phyloP scores from a whole-genome alignment of 2,113 vertebrate genomes.

The Siphamia tubifer region DNA sequence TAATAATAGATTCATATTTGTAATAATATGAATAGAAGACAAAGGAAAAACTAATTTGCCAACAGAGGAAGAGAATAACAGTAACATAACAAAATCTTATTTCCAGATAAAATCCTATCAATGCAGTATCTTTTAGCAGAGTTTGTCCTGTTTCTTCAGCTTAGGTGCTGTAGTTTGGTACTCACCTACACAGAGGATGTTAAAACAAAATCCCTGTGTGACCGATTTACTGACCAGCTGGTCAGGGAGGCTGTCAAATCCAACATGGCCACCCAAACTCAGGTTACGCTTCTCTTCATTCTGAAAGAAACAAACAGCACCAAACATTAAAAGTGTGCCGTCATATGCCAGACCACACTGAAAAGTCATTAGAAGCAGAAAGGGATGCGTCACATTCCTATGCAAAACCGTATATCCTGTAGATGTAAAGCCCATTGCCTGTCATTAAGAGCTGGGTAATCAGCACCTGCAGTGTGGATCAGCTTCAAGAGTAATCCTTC shows the following conservation, averaged over 20 bases:
- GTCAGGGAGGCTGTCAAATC: slow-evolving; percentile 96
- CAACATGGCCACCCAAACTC: slow-evolving; percentile 92
- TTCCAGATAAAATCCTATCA: too few relatives aligned
- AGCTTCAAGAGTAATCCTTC: slow-evolving; percentile 26
- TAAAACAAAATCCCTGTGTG: slow-evolving; percentile 97
- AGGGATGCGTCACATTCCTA: slow-evolving; percentile 28
- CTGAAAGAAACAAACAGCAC: slow-evolving; percentile 68
- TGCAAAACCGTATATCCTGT: slow-evolving; percentile 19
- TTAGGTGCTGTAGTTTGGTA: slow-evolving; percentile 5
- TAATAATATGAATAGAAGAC: too few relatives aligned
- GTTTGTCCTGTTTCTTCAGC: too few relatives aligned
- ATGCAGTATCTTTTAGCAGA: too few relatives aligned
- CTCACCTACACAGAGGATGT: slow-evolving; percentile 99
- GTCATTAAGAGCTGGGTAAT: slow-evolving; percentile 13
- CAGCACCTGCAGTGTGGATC: slow-evolving; percentile 11
- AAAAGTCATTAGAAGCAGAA: slow-evolving; percentile 26
- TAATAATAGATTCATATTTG: too few relatives aligned
- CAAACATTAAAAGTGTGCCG: neutral
- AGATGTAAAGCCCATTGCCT: slow-evolving; percentile 34
- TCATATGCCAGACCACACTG: slow-evolving; percentile 10
- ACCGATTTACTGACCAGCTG: slow-evolving; percentile 99
- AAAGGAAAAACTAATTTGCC: too few relatives aligned
- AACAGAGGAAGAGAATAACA: too few relatives aligned
- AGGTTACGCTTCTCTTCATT: slow-evolving; percentile 92
- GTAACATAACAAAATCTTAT: too few relatives aligned